phyloP scores from a whole-genome alignment of 2,888 invertebrate species.

The Thymelicus lineola region DNA sequence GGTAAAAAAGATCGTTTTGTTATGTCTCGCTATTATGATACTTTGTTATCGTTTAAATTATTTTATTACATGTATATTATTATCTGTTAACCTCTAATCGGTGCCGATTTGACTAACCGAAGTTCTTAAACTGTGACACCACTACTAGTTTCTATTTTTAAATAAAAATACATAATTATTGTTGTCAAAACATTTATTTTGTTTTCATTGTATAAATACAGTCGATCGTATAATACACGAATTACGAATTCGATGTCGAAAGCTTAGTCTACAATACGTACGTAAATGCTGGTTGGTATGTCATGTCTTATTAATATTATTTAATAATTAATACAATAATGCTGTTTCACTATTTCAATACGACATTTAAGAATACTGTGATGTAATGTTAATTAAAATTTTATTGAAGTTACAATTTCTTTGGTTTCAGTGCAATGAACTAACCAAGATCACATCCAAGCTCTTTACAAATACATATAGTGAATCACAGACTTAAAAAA shows the following conservation, averaged over 20 bases:
- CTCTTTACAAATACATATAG: constrained; percentile 18
- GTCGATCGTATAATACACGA: constrained; percentile 63
- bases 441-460: neutral
- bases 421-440: constrained; percentile 33
- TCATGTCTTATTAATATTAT: constrained; percentile 54
- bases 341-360: constrained; percentile 54
- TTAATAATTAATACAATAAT: constrained; percentile 42
- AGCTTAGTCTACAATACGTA: constrained; percentile 57
- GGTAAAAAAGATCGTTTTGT: too few relatives aligned
- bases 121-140: too few relatives aligned
- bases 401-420: constrained; percentile 17
- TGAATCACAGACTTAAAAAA: too few relatives aligned
- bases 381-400: constrained; percentile 8
- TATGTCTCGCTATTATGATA: too few relatives aligned
- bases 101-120: too few relatives aligned
- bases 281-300: constrained; percentile 75
- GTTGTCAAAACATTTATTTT: constrained; percentile 76
- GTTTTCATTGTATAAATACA: constrained; percentile 68
- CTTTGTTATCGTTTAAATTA: too few relatives aligned
- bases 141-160: too few relatives aligned
- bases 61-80: too few relatives aligned
- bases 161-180: constrained; percentile 39
- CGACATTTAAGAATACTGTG: constrained; percentile 27
- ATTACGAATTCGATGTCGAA: constrained; percentile 52
- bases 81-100: too few relatives aligned